Evolutionary conservation across 2,888 invertebrate genomes (phyloP), one percentile per base, ranked within the genome.

Genomic region (Notodonta ziczac): DNA sequence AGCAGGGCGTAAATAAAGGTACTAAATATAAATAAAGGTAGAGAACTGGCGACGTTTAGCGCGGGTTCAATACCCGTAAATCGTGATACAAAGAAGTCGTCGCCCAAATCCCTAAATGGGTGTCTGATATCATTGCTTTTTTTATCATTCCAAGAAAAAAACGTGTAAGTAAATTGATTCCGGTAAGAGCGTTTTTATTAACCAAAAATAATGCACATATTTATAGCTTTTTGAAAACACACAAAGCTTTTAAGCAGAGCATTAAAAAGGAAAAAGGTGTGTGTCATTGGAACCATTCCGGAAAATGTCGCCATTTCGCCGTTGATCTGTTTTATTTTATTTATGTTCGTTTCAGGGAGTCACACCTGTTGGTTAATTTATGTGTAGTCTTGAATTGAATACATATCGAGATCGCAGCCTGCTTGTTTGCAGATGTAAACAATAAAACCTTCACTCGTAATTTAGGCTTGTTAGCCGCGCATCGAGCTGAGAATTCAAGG

Each of bases 351-450:
- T 81, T 78, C 68, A 78, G 75, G 77, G 76, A 81, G 76, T 74
- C 73, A 78, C 86, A 87, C 85, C 85, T 87, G 87, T 86, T 82
- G 80, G 78, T 77, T 78, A 82, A 84, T 86, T 84, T 85, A 84
- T 79, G 73, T 78, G 60, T 69, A 70, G 68, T 73, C 72, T 74
- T 74, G 76, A 79, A 82, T 79, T 73, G 77, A 80, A 78, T 85
- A 82, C 78, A 78, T 79, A 78, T 77, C 69, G 68, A 67, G 69
- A 60, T 64, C 63, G 69, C 67, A 63, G 65, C 66, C 67, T 72
- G 66, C 70, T 72, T 73, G 76, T 67, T 67, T 77, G 76, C 76
- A 80, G 77, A 76, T 78, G 73, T 79, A 69, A 73, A 72, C 60
- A 65, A 70, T 70, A 71, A 74, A 75, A 62, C 69, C 65, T 73